phyloP scores from a whole-genome alignment of 2,888 invertebrate genomes.

The Acleris sparsana region DNA sequence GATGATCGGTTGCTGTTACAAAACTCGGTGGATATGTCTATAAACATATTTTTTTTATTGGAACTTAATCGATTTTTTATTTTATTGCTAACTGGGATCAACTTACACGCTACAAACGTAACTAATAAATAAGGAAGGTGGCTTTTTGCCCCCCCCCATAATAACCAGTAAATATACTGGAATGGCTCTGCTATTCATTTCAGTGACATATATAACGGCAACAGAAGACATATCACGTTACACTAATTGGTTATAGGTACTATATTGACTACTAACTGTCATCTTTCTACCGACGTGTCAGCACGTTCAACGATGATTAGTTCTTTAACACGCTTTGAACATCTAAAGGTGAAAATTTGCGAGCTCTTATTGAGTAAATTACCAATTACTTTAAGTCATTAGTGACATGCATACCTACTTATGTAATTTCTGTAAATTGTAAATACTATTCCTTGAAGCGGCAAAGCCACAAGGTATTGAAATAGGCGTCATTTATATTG shows the following conservation, averaged over 20 bases:
- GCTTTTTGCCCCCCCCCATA: too few relatives aligned
- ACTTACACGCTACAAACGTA: too few relatives aligned
- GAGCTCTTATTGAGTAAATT: background rate
- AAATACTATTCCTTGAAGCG: background rate
- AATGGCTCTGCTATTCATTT: background rate
- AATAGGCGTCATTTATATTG: background rate
- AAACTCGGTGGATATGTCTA: too few relatives aligned
- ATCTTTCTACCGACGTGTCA: background rate
- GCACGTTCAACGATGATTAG: background rate
- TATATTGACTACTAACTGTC: slow-evolving; percentile 1
- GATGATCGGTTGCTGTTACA: too few relatives aligned
- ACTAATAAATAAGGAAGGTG: too few relatives aligned
- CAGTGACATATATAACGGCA: background rate
- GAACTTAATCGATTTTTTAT: too few relatives aligned
- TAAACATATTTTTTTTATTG: too few relatives aligned
- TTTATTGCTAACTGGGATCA: too few relatives aligned
- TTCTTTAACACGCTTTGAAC: background rate
- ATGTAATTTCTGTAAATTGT: background rate
- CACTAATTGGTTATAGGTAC: slow-evolving; percentile 1
- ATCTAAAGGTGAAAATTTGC: background rate
- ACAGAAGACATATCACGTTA: slow-evolving; percentile 21
- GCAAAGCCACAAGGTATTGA: background rate
- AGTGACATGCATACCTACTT: background rate
- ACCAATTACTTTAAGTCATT: slow-evolving; percentile 6
- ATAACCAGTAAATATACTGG: too few relatives aligned